phyloP scores from a whole-genome alignment of 2,888 invertebrate species.

The Uropetala carovei region DNA sequence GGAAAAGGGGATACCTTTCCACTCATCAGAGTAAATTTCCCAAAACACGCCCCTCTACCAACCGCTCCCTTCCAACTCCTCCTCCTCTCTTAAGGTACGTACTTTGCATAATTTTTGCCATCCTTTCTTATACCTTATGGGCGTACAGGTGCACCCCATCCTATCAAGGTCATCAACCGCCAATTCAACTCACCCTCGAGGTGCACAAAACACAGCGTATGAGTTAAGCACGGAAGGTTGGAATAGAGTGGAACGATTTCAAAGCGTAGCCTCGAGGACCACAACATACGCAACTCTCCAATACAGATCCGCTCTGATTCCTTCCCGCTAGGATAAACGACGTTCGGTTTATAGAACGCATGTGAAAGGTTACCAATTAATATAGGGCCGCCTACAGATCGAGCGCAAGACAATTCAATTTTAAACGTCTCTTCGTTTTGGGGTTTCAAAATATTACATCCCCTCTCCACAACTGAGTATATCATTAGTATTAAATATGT shows the following conservation, averaged over 20 bases:
- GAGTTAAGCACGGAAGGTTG: background rate
- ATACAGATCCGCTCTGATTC: conserved; percentile 26
- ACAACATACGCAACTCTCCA: background rate
- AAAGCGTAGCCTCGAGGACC: background rate
- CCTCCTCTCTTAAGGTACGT: background rate
- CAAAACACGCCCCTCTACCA: background rate
- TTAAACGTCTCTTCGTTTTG: too few relatives aligned
- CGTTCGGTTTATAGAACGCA: background rate
- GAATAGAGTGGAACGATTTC: background rate
- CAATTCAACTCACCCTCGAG: background rate
- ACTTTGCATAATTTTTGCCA: background rate
- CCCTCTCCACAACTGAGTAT: too few relatives aligned
- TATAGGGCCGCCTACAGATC: background rate
- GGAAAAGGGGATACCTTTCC: background rate
- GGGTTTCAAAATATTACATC: too few relatives aligned
- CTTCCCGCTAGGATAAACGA: background rate
- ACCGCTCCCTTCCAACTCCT: background rate
- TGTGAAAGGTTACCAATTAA: conserved; percentile 15
- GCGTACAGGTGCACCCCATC: background rate
- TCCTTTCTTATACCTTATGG: background rate
- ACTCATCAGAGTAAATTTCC: background rate
- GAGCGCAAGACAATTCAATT: too few relatives aligned
- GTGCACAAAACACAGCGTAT: background rate
- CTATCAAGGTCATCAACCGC: background rate
- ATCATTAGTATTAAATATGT: too few relatives aligned